These are phyloP conservation scores for Cnemophilus loriae DNA, from an alignment of 2,113 vertebrate species.

Conservation along the genomic window DNA sequence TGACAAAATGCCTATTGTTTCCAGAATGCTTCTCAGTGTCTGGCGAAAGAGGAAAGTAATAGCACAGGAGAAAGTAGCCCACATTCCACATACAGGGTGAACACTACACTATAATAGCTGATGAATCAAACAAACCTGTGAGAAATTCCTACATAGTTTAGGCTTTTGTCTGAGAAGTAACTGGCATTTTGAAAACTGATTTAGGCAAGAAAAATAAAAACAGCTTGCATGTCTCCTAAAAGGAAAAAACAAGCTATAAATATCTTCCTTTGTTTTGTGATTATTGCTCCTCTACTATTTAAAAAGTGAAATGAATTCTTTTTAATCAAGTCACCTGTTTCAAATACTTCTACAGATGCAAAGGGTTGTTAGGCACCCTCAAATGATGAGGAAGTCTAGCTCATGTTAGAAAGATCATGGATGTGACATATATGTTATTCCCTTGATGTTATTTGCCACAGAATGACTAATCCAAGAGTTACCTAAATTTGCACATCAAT, in stretches of 20 bases:
- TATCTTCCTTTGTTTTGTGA: background rate
- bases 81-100: background rate
- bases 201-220: background rate
- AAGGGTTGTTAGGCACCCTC: background rate
- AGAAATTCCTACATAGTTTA: background rate
- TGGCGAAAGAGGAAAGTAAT: background rate
- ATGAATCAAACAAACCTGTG: background rate
- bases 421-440: background rate
- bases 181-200: background rate
- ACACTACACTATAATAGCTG: background rate
- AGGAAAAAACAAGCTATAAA: background rate
- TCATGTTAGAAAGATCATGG: background rate
- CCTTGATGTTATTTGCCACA: background rate
- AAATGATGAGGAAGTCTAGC: background rate
- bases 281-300: background rate
- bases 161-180: background rate
- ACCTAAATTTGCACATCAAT: background rate
- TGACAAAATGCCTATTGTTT: background rate
- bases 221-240: background rate
- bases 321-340: background rate
- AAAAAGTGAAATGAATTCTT: background rate
- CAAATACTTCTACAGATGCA: background rate
- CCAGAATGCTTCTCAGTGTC: background rate
- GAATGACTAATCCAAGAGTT: background rate
- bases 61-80: background rate